Evolutionary conservation across 2,888 invertebrate genomes (phyloP).

Genomic region (Troides helena): DNA sequence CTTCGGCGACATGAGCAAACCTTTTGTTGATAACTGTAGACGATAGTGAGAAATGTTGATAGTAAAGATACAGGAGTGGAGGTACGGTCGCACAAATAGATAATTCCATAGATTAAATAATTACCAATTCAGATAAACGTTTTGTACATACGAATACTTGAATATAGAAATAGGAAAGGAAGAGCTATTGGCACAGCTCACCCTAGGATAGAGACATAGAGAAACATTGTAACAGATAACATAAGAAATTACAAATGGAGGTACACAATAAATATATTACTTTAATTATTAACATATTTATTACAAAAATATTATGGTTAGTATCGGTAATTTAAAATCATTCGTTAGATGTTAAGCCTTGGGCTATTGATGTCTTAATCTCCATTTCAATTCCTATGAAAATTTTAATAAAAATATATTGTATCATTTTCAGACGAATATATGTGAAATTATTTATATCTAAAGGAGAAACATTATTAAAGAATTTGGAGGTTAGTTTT

Average conservation of each 20-base stretch:
- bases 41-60: constrained; percentile 47
- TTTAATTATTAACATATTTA: neutral
- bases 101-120: constrained; percentile 6
- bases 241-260: constrained; percentile 10
- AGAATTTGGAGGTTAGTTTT: neutral
- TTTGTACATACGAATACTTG: constrained; percentile 11
- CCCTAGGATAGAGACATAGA: neutral
- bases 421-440: constrained; percentile 6
- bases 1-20: constrained; percentile 66
- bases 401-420: neutral
- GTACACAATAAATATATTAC: neutral
- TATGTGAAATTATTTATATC: neutral
- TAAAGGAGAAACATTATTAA: neutral
- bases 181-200: neutral
- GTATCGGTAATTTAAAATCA: neutral
- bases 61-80: constrained; percentile 31
- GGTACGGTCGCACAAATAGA: constrained; percentile 6
- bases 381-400: constrained; percentile 8
- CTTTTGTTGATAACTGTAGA: constrained; percentile 69
- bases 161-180: constrained; percentile 11
- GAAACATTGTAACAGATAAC: neutral
- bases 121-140: constrained; percentile 2
- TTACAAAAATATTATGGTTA: neutral
- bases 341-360: neutral
- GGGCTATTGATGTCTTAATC: neutral